phyloP scores from a whole-genome alignment of 92 coral and sea anemone species.

The Zoanthus sociatus region DNA sequence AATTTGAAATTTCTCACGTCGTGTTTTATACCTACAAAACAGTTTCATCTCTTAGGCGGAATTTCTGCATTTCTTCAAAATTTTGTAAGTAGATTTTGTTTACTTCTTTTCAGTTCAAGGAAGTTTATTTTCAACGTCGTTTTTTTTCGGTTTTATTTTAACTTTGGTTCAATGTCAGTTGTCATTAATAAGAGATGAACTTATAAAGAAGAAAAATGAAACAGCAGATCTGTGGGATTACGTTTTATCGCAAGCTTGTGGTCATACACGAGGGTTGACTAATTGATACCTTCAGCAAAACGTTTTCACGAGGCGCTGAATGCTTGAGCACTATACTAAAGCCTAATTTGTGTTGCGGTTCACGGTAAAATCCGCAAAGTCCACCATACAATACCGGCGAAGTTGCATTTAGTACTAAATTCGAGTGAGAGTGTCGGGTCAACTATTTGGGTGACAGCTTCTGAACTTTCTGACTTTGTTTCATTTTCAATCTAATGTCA shows the following conservation, averaged over 20 bases:
- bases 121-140: conserved; percentile 12
- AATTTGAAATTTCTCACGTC: background rate
- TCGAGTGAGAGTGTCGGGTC: background rate
- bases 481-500: background rate
- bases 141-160: background rate
- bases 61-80: background rate
- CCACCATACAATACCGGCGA: background rate
- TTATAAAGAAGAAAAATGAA: background rate
- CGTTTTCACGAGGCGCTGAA: background rate
- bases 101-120: background rate
- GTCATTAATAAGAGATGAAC: background rate
- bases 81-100: background rate
- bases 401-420: background rate
- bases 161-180: background rate
- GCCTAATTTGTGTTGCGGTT: background rate
- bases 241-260: background rate
- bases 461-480: background rate
- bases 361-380: background rate
- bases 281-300: conserved; percentile 23
- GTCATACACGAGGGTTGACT: background rate
- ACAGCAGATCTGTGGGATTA: background rate
- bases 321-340: background rate
- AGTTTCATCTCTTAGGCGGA: background rate
- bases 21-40: background rate
- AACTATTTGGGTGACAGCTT: background rate